Evolutionary conservation across 2,888 invertebrate genomes (phyloP).

Genomic region (Protodeltote pygarga): DNA sequence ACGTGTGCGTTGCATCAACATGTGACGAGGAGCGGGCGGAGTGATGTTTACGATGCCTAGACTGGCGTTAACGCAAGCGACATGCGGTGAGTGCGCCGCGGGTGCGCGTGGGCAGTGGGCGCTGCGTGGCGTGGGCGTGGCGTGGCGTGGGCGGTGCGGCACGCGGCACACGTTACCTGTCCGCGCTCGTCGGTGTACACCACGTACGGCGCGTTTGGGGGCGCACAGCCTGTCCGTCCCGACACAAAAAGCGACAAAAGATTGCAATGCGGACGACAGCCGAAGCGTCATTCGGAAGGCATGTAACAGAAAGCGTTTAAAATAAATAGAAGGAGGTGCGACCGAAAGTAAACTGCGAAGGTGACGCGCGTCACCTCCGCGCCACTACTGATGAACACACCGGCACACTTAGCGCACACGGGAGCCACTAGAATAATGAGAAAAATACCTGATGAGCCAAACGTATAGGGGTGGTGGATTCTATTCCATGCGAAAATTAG

Average conservation of each 20-base stretch:
- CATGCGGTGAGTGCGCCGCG: slow-evolving; percentile 27
- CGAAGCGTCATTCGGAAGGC: slow-evolving; percentile 87
- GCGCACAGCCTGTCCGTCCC: slow-evolving; percentile 88
- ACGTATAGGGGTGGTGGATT: slow-evolving; percentile 85
- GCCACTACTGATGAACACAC: slow-evolving; percentile 77
- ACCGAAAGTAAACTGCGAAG: slow-evolving; percentile 70
- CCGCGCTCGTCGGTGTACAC: slow-evolving; percentile 98
- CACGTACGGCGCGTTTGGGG: slow-evolving; percentile 96
- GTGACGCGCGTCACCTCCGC: slow-evolving; percentile 74
- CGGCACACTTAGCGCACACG: slow-evolving; percentile 83
- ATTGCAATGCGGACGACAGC: slow-evolving; percentile 83
- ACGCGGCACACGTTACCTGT: slow-evolving; percentile 91
- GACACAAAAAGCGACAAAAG: slow-evolving; percentile 85
- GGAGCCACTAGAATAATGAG: slow-evolving; percentile 84
- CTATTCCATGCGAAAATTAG: slow-evolving; percentile 86
- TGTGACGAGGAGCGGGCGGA: slow-evolving; percentile 23
- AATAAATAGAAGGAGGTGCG: slow-evolving; percentile 83
- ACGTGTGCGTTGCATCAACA: slow-evolving; percentile 8
- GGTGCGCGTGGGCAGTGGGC: slow-evolving; percentile 3
- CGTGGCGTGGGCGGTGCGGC: slow-evolving; percentile 19
- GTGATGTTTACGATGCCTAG: slow-evolving; percentile 9
- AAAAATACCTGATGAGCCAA: slow-evolving; percentile 86
- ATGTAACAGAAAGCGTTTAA: slow-evolving; percentile 87
- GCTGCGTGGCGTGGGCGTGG: slow-evolving; percentile 1
- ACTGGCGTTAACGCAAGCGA: slow-evolving; percentile 21